phyloP scores from a whole-genome alignment of 2,888 invertebrate species.

The Ophion costatus region DNA sequence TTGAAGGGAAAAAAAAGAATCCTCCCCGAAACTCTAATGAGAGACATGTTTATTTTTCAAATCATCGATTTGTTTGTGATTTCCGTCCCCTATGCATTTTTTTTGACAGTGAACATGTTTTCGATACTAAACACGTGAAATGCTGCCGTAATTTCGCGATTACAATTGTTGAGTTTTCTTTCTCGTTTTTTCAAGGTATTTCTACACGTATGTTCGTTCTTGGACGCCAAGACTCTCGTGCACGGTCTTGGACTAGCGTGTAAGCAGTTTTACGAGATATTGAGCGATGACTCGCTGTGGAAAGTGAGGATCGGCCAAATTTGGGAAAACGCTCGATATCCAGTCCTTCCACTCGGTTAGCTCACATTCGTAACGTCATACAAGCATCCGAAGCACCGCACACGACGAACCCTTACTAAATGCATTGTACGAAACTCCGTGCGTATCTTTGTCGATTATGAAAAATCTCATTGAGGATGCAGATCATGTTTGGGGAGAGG shows the following conservation, averaged over 20 bases:
- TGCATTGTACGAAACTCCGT: constrained; percentile 70
- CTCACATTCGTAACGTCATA: constrained; percentile 70
- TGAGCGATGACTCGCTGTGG: constrained; percentile 86
- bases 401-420: constrained; percentile 72
- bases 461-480: not conserved
- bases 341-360: constrained; percentile 79
- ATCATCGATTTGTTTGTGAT: not conserved
- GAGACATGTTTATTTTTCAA: not conserved
- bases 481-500: not conserved
- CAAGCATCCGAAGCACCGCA: constrained; percentile 67
- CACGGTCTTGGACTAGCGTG: constrained; percentile 85
- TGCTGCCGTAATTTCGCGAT: not conserved
- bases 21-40: not conserved
- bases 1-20: not conserved
- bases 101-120: not conserved
- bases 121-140: not conserved
- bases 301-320: constrained; percentile 81
- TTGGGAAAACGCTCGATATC: constrained; percentile 78
- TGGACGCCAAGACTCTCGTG: constrained; percentile 86
- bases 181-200: constrained; percentile 84
- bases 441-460: not conserved
- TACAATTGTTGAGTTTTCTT: not conserved
- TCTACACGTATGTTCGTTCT: constrained; percentile 86
- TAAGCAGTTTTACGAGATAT: constrained; percentile 85
- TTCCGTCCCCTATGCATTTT: not conserved